These are phyloP conservation scores for Eristalinus aeneus DNA, from an alignment of 2,888 invertebrate species.

Conservation along the genomic window DNA sequence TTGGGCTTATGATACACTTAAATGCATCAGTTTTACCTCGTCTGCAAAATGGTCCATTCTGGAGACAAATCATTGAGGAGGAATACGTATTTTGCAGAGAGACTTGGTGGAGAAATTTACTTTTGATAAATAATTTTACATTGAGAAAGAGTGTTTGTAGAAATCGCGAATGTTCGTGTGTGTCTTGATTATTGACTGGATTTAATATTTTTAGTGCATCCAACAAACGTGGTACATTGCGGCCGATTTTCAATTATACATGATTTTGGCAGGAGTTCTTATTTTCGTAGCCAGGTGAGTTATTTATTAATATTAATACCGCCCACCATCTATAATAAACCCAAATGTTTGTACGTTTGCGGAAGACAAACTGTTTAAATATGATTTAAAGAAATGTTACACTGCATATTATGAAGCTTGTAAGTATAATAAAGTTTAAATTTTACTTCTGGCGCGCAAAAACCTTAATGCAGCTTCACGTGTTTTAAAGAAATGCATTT, in stretches of 20 bases:
- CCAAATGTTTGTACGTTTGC: too few species aligned
- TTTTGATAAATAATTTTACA: slow-evolving; percentile 79
- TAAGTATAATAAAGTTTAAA: too few species aligned
- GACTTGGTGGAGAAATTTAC: slow-evolving; percentile 80
- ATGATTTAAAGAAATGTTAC: too few species aligned
- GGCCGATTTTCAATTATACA: slow-evolving; percentile 78
- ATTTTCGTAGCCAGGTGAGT: slow-evolving; percentile 75
- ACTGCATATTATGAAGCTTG: too few species aligned
- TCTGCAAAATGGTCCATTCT: slow-evolving; percentile 80
- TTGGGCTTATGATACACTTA: slow-evolving; percentile 74
- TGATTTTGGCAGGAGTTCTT: slow-evolving; percentile 74
- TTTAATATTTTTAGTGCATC: slow-evolving; percentile 74
- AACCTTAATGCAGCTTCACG: too few species aligned
- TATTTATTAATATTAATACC: not conserved
- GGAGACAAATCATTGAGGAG: slow-evolving; percentile 76
- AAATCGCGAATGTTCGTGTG: too few species aligned
- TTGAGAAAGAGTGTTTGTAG: slow-evolving; percentile 75
- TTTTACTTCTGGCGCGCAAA: too few species aligned
- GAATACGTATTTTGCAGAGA: slow-evolving; percentile 77
- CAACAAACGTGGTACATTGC: slow-evolving; percentile 79
- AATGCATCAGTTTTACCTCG: slow-evolving; percentile 78
- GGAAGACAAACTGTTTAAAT: too few species aligned
- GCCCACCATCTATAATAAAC: too few species aligned
- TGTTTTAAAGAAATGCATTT: too few species aligned
- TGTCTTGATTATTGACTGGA: not conserved